Base-by-base conservation (phyloP, 2,113 vertebrate genomes). In the Aleadryas rufinucha region DNA sequence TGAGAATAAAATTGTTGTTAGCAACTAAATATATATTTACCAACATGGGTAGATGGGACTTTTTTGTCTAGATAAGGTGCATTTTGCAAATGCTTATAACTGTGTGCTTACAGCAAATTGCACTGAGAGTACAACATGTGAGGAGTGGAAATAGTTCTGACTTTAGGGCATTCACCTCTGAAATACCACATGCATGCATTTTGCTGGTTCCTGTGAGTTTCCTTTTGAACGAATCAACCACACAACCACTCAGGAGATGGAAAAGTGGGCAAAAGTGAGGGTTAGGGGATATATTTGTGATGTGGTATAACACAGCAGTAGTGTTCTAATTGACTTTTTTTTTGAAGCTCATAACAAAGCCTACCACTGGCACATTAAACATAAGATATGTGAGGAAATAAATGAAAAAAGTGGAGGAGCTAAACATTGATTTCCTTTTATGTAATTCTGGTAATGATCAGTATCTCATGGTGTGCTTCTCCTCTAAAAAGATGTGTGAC, bases 401-500 rank as follows among this genome's bases (percentile, higher is more conserved):
- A 93, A 93, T 27, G n/a, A 91, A 93, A 90, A 78, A 90, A 86
- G 35, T 76, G 47, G 54, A 68, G 68, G 61, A 81, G 31, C 13
- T 82, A 95, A 95, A 84, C 23, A 87, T 60, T 63, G 11, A 77
- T 93, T 69, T 76, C n/a, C 14, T 94, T 88, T 82, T 91, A 87
- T 59, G n/a, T 24, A 84, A 78, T 68, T 80, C 64, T 71, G n/a
- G 27, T 78, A 56, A 70, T 56, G 6, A 86, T 16, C 16, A 50
- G 59, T 77, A 59, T 92, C 71, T 86, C 30, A 28, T 63, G 68
- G 60, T 13, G 23, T 41, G n/a, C 49, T 90, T 70, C 4, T 12
- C 61, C 50, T 64, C 60, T 84, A 84, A 91, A 87, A 52, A 78
- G 26, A 68, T 63, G n/a, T 3, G 1, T 42, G 39, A 86, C 42